These are phyloP conservation scores for Epizoanthus rinbou DNA, from an alignment of 92 coral and sea anemone species.

Conservation along the genomic window DNA sequence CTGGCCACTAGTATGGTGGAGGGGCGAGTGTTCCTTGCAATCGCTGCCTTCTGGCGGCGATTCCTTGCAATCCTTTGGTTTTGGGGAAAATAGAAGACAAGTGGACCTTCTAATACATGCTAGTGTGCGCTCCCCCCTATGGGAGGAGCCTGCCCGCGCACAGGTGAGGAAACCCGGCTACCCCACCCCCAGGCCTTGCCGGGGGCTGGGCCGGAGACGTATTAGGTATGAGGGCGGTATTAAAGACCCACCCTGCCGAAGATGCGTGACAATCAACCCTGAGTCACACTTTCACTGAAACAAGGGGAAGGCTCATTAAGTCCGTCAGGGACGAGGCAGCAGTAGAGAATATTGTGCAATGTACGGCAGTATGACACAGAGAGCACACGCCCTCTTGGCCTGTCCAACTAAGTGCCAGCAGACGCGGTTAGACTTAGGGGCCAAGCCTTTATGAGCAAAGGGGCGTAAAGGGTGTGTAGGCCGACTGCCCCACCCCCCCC, in stretches of 20 bases:
- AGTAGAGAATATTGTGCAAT: slow-evolving; percentile 93
- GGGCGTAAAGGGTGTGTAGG: slow-evolving; percentile 90
- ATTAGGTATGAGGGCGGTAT: slow-evolving; percentile 56
- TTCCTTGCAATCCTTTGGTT: slow-evolving; percentile 68
- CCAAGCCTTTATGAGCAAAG: slow-evolving; percentile 74
- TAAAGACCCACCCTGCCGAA: slow-evolving; percentile 77
- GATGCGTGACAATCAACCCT: slow-evolving; percentile 79
- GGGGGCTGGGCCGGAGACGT: slow-evolving; percentile 54
- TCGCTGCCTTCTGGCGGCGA: too few species aligned
- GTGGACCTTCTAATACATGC: slow-evolving; percentile 65
- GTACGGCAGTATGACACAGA: slow-evolving; percentile 87
- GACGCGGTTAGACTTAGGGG: slow-evolving; percentile 98
- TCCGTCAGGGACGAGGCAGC: slow-evolving; percentile 69
- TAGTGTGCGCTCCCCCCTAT: slow-evolving; percentile 38
- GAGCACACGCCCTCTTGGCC: slow-evolving; percentile 66
- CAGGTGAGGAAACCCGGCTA: slow-evolving; percentile 60
- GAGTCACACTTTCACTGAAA: slow-evolving; percentile 94
- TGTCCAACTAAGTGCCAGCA: slow-evolving; percentile 98
- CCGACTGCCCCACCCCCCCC: slow-evolving; percentile 42
- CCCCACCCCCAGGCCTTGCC: slow-evolving; percentile 25
- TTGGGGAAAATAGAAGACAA: slow-evolving; percentile 66
- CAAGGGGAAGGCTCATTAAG: slow-evolving; percentile 80
- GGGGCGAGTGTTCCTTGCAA: too few species aligned
- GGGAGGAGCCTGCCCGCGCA: slow-evolving; percentile 42
- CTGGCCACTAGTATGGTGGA: too few species aligned